Percentiles rank a stretch among this genome's conserved stretches.
phyloP scores from a whole-genome alignment of 2,797 vertebrate genomes.

The Liasis olivaceus region DNA sequence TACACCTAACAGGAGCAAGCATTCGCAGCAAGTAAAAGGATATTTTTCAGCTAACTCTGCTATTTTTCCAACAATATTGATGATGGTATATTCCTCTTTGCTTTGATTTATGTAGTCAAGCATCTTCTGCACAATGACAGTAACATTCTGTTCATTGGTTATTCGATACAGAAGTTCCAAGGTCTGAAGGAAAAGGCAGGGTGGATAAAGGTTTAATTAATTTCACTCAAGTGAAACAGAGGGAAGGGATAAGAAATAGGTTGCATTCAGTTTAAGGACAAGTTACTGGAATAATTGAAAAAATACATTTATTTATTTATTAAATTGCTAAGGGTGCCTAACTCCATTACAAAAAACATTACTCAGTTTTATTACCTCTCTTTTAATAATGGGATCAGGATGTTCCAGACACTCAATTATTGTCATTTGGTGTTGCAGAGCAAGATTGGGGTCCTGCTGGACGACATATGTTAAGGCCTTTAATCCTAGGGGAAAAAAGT shows the following conservation, averaged over 20 bases:
- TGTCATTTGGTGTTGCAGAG: slow-evolving; percentile 97
- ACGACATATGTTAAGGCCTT: slow-evolving; percentile 94
- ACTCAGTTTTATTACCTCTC: slow-evolving; percentile 79
- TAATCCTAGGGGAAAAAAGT: slow-evolving; percentile 74
- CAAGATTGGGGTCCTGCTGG: slow-evolving; percentile 92
- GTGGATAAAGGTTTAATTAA: neutral
- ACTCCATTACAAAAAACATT: neutral
- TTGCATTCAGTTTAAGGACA: neutral
- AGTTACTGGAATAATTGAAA: neutral
- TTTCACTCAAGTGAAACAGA: neutral
- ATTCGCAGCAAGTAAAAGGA: slow-evolving; percentile 72
- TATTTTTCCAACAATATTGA: slow-evolving; percentile 90
- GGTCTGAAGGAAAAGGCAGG: slow-evolving; percentile 77
- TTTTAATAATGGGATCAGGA: slow-evolving; percentile 93
- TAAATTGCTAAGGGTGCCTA: neutral
- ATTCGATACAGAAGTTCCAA: slow-evolving; percentile 95
- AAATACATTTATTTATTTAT: neutral
- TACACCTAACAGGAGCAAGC: neutral
- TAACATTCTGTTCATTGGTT: slow-evolving; percentile 92
- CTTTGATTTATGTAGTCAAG: slow-evolving; percentile 87
- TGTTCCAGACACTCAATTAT: slow-evolving; percentile 98
- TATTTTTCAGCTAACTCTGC: slow-evolving; percentile 98
- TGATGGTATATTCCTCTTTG: slow-evolving; percentile 86
- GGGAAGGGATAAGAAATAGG: neutral
- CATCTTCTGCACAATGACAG: slow-evolving; percentile 95